Conservation (phyloP, 2,888 invertebrate species). For the Tetranychus truncatus region DNA sequence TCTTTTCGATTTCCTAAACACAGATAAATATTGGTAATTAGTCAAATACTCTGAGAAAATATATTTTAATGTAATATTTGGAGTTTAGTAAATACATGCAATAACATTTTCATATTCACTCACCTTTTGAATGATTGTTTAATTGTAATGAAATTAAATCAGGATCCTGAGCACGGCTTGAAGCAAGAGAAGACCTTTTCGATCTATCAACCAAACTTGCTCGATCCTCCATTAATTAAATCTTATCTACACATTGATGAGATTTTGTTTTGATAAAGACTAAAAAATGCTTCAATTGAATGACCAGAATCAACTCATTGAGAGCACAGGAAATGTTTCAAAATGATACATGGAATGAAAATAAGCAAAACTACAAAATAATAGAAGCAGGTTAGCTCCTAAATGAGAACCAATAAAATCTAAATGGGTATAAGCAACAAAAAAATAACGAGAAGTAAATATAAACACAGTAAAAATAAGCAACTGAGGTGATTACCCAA, state of each 20-base stretch:
- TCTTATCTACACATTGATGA: no score
- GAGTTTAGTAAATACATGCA: not conserved
- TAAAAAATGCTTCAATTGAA: not conserved
- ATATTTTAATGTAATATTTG: not conserved
- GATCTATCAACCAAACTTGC: constrained; percentile 4
- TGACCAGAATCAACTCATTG: not conserved
- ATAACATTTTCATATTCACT: constrained; percentile 7
- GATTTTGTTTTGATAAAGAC: no score
- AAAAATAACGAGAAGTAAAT: not conserved
- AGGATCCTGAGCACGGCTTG: constrained; percentile 22
- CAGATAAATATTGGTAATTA: not conserved
- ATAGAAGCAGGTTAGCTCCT: not conserved
- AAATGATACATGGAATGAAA: not conserved
- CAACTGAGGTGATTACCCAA: no score
- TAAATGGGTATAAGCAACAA: not conserved
- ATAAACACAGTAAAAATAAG: no score
- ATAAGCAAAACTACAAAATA: not conserved
- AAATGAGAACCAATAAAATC: not conserved
- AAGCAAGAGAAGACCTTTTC: constrained; percentile 22
- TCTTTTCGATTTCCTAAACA: constrained; percentile 26
- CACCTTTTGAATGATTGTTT: constrained; percentile 23
- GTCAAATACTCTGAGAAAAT: not conserved
- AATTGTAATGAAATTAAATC: constrained; percentile 23
- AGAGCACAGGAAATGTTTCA: not conserved
- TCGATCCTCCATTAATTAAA: not conserved